Evolutionary conservation across 2,888 invertebrate genomes (phyloP), one percentile per base, ranked within the genome.

Genomic region (Hofmannophila pseudospretella): DNA sequence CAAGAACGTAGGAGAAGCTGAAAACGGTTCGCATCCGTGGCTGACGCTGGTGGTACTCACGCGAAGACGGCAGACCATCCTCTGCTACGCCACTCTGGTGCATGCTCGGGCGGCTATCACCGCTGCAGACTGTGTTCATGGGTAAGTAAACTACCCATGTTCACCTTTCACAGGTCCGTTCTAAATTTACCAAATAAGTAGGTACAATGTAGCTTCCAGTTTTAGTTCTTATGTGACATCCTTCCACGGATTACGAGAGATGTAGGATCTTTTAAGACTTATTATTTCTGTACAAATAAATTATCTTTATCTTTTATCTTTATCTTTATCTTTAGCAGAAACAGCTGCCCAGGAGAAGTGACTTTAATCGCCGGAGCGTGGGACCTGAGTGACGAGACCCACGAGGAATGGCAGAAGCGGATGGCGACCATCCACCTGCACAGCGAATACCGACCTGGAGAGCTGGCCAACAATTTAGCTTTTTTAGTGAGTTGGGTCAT

Each of bases 11-110:
- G 70, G 67, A 4, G 62, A 66, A 3, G 54, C 71, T 3, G 48
- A 52, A 32, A 62, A 49, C 9, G 72, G 71, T 0, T 62, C 73
- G 3, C 75, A 79, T 40, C 85, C 85, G 1, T 86, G 82, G 82
- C 44, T 84, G 9, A 65, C 63, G 0, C 39, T 86, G 1, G 70
- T 78, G 2, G 74, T 77, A 4, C 60, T 67, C 1, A 68, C 74
- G 0, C 68, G 54, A 32, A 63, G 57, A 23, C 67, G 56, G n/a
- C 68, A 71, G 27, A 66, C 58, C 26, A 61, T 81, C 8, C 51
- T 81, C 1, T 86, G 85, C 37, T 84, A 84, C 39, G 79, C 75
- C 0, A 77, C 85, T 0, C 58, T 86, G 1, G 54, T 86, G 1
- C 82, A 85, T 44, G 72, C 80, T 0, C 66, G 71, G 14, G 81